These are phyloP conservation scores for Pseudococcus viburni DNA, from an alignment of 2,888 invertebrate genomes.

Conservation along the genomic window DNA sequence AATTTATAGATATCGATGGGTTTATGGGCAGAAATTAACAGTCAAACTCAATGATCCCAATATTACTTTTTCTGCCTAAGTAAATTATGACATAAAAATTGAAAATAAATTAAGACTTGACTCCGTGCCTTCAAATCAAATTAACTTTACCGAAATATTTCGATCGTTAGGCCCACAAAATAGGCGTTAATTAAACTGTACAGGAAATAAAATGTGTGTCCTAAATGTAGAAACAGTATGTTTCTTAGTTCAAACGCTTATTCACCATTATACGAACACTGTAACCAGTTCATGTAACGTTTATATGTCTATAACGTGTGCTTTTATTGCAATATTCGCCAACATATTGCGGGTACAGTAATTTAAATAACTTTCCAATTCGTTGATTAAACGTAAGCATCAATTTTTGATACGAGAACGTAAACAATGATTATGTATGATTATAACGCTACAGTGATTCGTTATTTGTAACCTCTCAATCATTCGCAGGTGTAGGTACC, in stretches of 20 bases:
- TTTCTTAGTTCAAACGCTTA: slow-evolving; percentile 1
- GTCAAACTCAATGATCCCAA: too few species aligned
- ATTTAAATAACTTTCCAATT: slow-evolving; percentile 11
- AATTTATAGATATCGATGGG: too few species aligned
- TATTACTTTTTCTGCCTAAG: too few species aligned
- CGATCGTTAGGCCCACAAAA: neutral
- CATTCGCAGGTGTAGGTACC: too few species aligned
- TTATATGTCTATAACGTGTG: neutral
- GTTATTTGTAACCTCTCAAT: neutral
- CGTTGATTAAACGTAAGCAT: neutral
- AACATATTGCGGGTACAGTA: neutral
- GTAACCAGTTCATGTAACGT: slow-evolving; percentile 16
- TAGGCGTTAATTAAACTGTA: neutral
- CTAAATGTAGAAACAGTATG: neutral
- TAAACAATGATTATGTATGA: neutral
- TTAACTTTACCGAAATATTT: neutral
- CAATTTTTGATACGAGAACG: neutral
- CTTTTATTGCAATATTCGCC: slow-evolving; percentile 4
- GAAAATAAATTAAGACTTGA: too few species aligned
- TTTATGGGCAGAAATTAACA: too few species aligned
- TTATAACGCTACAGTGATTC: too few species aligned
- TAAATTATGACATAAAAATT: too few species aligned
- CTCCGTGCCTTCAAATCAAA: neutral
- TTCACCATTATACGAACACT: neutral
- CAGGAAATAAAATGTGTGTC: slow-evolving; percentile 3